Conservation (phyloP, 2,888 invertebrate genomes). For the Macrosoma leucophasiata region DNA sequence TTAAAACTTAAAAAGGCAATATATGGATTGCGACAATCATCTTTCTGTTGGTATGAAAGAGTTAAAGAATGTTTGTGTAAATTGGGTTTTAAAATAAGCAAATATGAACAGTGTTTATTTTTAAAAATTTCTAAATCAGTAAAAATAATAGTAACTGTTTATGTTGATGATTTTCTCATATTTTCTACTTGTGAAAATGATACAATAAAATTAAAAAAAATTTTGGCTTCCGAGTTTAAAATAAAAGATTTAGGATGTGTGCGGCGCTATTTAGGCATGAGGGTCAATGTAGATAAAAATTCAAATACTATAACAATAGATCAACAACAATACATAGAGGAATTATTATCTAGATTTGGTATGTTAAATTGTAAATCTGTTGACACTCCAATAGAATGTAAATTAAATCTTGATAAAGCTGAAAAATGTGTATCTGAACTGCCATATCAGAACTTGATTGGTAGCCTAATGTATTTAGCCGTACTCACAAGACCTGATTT, state of each 20-base stretch:
- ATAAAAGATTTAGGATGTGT: slow-evolving; percentile 13
- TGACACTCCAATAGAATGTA: slow-evolving; percentile 9
- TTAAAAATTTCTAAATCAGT: slow-evolving; percentile 14
- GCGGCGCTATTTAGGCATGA: slow-evolving; percentile 10
- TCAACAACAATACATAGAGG: slow-evolving; percentile 11
- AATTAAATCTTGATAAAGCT: slow-evolving; percentile 3
- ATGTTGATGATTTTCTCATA: slow-evolving; percentile 28
- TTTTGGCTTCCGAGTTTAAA: slow-evolving; percentile 9
- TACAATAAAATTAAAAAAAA: slow-evolving; percentile 9
- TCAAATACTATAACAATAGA: slow-evolving; percentile 6
- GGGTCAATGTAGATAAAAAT: slow-evolving; percentile 7
- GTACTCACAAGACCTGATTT: slow-evolving; percentile 17
- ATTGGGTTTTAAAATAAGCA: slow-evolving; percentile 20
- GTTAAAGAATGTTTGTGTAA: slow-evolving; percentile 20
- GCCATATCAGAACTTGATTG: slow-evolving; percentile 14
- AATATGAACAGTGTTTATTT: slow-evolving; percentile 30
- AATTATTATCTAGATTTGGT: slow-evolving; percentile 9
- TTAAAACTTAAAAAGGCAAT: slow-evolving; percentile 27
- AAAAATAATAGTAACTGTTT: slow-evolving; percentile 22
- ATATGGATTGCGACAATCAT: slow-evolving; percentile 30
- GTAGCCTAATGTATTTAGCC: slow-evolving; percentile 10
- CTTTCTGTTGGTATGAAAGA: slow-evolving; percentile 25
- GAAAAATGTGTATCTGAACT: slow-evolving; percentile 1
- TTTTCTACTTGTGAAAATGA: slow-evolving; percentile 8
- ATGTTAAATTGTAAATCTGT: slow-evolving; percentile 10